phyloP scores from a whole-genome alignment of 2,888 invertebrate species.

The Melinaea marsaeus region DNA sequence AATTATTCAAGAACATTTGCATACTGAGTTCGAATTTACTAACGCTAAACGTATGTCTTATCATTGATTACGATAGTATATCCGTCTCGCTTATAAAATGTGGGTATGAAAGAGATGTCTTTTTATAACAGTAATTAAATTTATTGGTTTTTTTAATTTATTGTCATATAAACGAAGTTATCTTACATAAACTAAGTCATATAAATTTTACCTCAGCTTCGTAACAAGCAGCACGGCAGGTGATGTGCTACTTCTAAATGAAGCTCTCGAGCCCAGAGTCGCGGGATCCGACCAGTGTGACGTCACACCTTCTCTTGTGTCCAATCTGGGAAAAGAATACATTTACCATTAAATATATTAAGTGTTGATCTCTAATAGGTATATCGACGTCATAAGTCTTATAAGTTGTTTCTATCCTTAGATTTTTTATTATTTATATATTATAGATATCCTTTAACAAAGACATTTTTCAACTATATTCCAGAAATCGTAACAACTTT shows the following conservation, averaged over 20 bases:
- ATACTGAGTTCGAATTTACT: not conserved
- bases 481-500: no score
- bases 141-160: no score
- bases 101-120: not conserved
- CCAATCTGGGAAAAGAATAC: slow-evolving; percentile 51
- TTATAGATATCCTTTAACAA: no score
- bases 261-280: slow-evolving; percentile 79
- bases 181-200: not conserved
- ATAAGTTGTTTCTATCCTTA: no score
- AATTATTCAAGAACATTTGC: not conserved
- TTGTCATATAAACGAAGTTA: no score
- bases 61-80: not conserved
- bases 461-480: no score
- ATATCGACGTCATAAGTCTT: no score
- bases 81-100: not conserved
- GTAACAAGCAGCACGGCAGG: slow-evolving; percentile 78
- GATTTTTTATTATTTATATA: no score
- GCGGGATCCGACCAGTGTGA: slow-evolving; percentile 80
- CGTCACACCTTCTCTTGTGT: slow-evolving; percentile 76
- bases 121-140: no score
- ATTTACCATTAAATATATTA: no score
- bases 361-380: no score
- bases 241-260: slow-evolving; percentile 80
- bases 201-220: slow-evolving; percentile 55
- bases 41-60: not conserved